Conservation (phyloP, 2,888 invertebrate genomes). For the Cataglyphis altisquamis region DNA sequence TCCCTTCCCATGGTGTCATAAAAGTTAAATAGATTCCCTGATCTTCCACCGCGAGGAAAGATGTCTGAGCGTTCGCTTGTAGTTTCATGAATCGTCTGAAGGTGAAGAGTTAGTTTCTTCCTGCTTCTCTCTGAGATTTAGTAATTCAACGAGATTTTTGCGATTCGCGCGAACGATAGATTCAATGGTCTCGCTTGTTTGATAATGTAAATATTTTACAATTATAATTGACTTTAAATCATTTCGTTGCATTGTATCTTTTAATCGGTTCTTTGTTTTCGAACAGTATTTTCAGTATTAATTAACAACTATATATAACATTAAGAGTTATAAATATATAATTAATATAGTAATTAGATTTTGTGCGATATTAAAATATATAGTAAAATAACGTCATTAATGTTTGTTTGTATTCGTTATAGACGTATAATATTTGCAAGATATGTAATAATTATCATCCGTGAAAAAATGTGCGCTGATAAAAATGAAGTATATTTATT, state of each 20-base stretch:
- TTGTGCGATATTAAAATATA: background rate
- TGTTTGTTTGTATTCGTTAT: background rate
- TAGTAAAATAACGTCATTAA: background rate
- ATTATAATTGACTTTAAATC: conserved; percentile 28
- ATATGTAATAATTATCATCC: conserved; percentile 4
- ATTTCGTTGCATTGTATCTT: background rate
- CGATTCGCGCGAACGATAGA: conserved; percentile 33
- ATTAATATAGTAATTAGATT: background rate
- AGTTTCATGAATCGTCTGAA: conserved; percentile 61
- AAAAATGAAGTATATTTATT: background rate
- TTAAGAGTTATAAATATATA: too few species aligned
- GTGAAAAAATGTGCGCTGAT: background rate
- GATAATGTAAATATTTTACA: conserved; percentile 20
- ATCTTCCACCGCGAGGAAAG: conserved; percentile 52
- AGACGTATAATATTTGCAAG: background rate
- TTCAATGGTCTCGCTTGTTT: conserved; percentile 27
- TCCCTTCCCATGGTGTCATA: conserved; percentile 64
- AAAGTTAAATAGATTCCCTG: conserved; percentile 74
- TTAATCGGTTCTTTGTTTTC: background rate
- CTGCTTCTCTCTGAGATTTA: conserved; percentile 55
- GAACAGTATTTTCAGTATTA: background rate
- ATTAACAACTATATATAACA: too few species aligned
- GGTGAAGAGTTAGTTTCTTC: conserved; percentile 42
- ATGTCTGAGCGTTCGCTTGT: conserved; percentile 62
- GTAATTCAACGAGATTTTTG: conserved; percentile 63